Percentiles rank a stretch among this genome's conserved stretches.
phyloP scores from a whole-genome alignment of 2,797 vertebrate genomes.

The Artibeus lituratus region DNA sequence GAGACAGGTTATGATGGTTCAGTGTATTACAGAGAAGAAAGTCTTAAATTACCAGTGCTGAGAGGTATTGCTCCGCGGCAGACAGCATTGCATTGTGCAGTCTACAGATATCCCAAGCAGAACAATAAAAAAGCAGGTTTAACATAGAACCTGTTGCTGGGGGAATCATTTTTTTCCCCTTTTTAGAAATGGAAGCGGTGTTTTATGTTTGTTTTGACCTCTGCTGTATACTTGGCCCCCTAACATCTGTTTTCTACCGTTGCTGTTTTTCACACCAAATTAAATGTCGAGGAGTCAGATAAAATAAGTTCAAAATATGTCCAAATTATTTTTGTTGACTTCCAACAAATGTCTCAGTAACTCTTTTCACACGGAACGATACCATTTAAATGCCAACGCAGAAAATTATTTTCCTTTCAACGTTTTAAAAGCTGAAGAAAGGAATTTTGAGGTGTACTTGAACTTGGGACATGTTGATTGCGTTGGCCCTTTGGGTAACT shows the following conservation, averaged over 20 bases:
- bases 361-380: constrained; percentile 73
- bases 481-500: constrained; percentile 63
- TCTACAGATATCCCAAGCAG: constrained; percentile 83
- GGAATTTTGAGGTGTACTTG: constrained; percentile 75
- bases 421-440: constrained; percentile 74
- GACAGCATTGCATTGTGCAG: constrained; percentile 86
- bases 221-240: constrained; percentile 83
- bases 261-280: constrained; percentile 88
- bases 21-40: constrained; percentile 90
- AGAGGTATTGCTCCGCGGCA: constrained; percentile 85
- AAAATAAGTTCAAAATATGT: constrained; percentile 85
- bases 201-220: constrained; percentile 86
- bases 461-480: constrained; percentile 68
- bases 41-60: constrained; percentile 91
- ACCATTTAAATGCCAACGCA: constrained; percentile 72
- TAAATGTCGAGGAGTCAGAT: constrained; percentile 85
- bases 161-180: constrained; percentile 69
- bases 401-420: constrained; percentile 73
- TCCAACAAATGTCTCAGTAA: constrained; percentile 79
- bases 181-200: constrained; percentile 78
- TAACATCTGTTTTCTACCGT: constrained; percentile 87
- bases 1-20: constrained; percentile 92
- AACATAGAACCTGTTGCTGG: constrained; percentile 86
- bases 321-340: constrained; percentile 84
- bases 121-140: constrained; percentile 86